Conservation (phyloP, 2,888 invertebrate genomes). For the Limnephilus lunatus region DNA sequence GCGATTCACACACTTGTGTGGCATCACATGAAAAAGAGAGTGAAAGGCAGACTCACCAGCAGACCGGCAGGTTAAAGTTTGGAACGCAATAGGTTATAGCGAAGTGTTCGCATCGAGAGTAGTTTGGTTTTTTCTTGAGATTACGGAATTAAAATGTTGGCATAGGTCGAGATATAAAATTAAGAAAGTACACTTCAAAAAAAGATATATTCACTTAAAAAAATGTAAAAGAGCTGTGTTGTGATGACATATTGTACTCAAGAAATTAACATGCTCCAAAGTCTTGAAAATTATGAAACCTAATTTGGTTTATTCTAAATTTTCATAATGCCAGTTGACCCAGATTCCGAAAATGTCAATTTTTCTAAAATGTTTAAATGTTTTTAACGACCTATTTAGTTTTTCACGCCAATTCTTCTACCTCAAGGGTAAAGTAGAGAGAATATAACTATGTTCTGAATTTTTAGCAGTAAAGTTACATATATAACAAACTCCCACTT, state of each 20-base stretch:
- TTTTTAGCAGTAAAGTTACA: no score
- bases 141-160: no score
- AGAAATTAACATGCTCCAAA: neutral
- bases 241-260: neutral
- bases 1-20: neutral
- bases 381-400: neutral
- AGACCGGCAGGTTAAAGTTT: neutral
- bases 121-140: neutral
- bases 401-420: neutral
- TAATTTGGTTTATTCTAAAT: neutral
- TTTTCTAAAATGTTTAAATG: neutral
- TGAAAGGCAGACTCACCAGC: neutral
- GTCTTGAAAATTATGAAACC: neutral
- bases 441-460: neutral
- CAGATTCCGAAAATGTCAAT: neutral
- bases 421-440: neutral
- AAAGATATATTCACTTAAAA: neutral
- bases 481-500: no score
- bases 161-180: no score
- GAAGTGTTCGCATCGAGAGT: neutral
- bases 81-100: neutral
- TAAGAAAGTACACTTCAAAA: neutral
- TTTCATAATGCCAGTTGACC: neutral
- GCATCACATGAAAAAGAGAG: neutral
- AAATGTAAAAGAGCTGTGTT: neutral